phyloP scores from a whole-genome alignment of 2,113 vertebrate genomes.

The Melospiza georgiana region DNA sequence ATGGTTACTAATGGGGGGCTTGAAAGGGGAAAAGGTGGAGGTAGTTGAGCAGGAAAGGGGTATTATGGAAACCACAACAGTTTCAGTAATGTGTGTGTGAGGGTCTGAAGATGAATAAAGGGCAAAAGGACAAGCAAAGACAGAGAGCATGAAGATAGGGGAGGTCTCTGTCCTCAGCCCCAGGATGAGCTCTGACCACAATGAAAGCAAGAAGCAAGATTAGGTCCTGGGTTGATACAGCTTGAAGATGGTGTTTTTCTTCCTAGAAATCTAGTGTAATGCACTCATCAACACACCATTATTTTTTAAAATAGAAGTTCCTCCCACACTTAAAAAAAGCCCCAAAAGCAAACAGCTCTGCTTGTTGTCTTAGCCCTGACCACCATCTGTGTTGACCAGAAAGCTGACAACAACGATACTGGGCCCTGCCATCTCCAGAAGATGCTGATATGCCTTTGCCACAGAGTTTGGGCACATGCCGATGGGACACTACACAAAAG shows the following conservation, averaged over 20 bases:
- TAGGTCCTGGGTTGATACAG: neutral
- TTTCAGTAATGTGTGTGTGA: neutral
- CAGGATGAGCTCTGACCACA: neutral
- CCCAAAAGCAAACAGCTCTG: neutral
- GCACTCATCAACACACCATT: neutral
- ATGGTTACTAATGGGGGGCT: neutral
- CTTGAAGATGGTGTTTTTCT: neutral
- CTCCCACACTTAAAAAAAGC: neutral
- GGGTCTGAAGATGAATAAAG: neutral
- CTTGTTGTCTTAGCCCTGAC: neutral
- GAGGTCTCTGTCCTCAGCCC: neutral
- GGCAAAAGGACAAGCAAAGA: neutral
- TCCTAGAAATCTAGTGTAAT: neutral
- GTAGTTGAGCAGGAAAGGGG: neutral
- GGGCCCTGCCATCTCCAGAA: neutral
- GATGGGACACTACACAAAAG: neutral
- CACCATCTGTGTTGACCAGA: neutral
- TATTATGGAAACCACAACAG: neutral
- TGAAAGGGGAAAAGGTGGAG: neutral
- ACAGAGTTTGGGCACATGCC: accelerated
- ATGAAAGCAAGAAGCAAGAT: neutral
- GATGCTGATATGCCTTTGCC: neutral
- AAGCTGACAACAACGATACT: neutral
- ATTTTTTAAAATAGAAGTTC: neutral
- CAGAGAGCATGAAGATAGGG: neutral